Evolutionary conservation across 2,888 invertebrate genomes (phyloP), one percentile per base, ranked within the genome.

Genomic region (Autographa gamma): DNA sequence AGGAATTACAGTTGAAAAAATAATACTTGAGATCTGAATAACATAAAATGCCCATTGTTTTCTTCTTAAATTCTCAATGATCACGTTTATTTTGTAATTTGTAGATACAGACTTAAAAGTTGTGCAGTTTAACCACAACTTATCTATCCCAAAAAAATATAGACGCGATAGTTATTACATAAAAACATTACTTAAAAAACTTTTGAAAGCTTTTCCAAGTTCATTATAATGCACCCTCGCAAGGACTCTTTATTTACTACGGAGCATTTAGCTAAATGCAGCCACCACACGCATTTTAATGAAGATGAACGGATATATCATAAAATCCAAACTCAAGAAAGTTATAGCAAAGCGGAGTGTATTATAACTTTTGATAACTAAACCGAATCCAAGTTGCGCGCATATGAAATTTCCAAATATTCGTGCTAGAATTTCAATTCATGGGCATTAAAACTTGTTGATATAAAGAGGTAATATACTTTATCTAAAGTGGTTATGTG

Each of bases 171-270:
- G 34, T 13, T 34, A 34, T 16, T 18, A 14, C 32, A 34, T 63
- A 56, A 16, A 56, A 11, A 34, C 19, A 38, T 5, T 43, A 58
- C 13, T 38, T 34, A 16, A 54, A 32, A 19, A 64, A 41, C 9
- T 34, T 66, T 7, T 52, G 61, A 64, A 69, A 69, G 58, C 63
- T 64, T 66, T 69, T 41, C 18, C 14, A 61, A 60, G 41, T 43
- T 61, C 41, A 8, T 5, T 13, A 60, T 60, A 69, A 69, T 32
- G 54, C 54, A 66, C 31, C 18, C 8, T 13, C 54, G 7, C 38
- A 38, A 54, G 16, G 60, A 48, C 63, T 61, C 11, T 52, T 41
- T 56, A 34, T 31, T 63, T 41, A 18, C 14, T 11, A n/a, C 14
- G 31, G 8, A 52, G 16, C 43, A n/a, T 34, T 60, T n/a, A 5